phyloP scores from a whole-genome alignment of 2,113 vertebrate species.

The Dinomys branickii region DNA sequence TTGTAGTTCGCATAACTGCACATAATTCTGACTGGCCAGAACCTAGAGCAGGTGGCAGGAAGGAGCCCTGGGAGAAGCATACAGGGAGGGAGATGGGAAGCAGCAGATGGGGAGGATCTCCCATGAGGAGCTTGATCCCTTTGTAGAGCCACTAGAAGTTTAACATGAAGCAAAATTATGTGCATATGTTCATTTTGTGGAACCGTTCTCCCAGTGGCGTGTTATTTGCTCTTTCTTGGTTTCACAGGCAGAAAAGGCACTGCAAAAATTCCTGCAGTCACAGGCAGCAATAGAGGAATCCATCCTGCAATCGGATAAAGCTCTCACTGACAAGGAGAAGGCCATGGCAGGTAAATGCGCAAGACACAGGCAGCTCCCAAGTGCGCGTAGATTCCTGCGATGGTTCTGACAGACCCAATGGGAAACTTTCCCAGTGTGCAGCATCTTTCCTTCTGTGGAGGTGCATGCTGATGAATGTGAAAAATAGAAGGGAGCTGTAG shows the following conservation, averaged over 20 bases:
- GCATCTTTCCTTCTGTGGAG: background rate
- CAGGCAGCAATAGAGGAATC: background rate
- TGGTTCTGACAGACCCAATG: background rate
- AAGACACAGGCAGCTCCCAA: background rate
- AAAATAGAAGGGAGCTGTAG: background rate
- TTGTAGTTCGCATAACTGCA: background rate
- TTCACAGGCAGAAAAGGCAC: slow-evolving; percentile 48
- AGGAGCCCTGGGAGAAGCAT: background rate
- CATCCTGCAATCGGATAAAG: slow-evolving; percentile 63
- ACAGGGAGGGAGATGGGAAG: background rate
- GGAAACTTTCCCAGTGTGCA: background rate
- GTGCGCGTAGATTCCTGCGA: background rate
- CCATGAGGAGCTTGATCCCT: no score
- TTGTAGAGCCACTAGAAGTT: background rate
- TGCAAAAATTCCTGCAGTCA: slow-evolving; percentile 50
- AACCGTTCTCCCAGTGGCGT: background rate
- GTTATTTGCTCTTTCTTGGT: background rate
- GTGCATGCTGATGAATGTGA: background rate
- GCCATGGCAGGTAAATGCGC: background rate
- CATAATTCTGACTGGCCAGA: background rate
- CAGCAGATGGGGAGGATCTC: no score
- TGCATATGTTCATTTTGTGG: background rate
- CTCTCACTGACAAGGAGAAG: slow-evolving; percentile 28
- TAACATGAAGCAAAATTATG: background rate
- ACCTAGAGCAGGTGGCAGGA: background rate